Base-by-base conservation (phyloP, 2,888 invertebrate species). In the Julus scandinavius region DNA sequence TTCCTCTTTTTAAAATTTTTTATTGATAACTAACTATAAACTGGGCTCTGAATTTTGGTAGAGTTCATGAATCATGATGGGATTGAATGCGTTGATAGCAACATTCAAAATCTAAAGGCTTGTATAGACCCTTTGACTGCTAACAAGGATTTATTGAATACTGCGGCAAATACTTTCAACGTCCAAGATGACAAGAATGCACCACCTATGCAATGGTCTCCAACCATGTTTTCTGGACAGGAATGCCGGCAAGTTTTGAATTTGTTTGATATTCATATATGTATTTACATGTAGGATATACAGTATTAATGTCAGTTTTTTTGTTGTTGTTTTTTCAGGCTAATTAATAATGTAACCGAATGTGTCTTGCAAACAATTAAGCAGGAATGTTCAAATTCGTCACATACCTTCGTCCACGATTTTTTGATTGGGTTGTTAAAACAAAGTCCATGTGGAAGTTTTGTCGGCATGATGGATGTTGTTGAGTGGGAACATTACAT, bases 201-300 rank as follows among this genome's bases (percentile, higher is more conserved):
- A 17, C 13, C n/a, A 9, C 54, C 40, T 41, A 7, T 87, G 20
- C 17, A 87, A 29, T 87, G 87, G 87, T 58, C 87, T 9, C 87
- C 87, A 17, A 87, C 54, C 9, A 54, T 58, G 29, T 87, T 87
- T 58, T 20, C 87, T 29, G 54, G 54, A 58, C 7, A 87, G 7
- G 87, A 87, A 58, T 87, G 87, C 87, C 29, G 54, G 87, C 20
- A 58, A 58, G 54, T 63, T 87, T 7, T 58, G 38, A 40, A 13
- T 29, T 15, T 58, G 49, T 49, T 58, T 29, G 20, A 29, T 86
- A 54, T 40, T 17, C 20, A 1, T 20, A 17, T 87, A 29, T 29
- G 29, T 29, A 29, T 29, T 29, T 29, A 17, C 13, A 29, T 58
- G 11, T 45, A 2, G 7, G 4, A 13, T 13, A 38, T 29, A 11